phyloP scores from a whole-genome alignment of 2,888 invertebrate species.

The Agrilus mali region DNA sequence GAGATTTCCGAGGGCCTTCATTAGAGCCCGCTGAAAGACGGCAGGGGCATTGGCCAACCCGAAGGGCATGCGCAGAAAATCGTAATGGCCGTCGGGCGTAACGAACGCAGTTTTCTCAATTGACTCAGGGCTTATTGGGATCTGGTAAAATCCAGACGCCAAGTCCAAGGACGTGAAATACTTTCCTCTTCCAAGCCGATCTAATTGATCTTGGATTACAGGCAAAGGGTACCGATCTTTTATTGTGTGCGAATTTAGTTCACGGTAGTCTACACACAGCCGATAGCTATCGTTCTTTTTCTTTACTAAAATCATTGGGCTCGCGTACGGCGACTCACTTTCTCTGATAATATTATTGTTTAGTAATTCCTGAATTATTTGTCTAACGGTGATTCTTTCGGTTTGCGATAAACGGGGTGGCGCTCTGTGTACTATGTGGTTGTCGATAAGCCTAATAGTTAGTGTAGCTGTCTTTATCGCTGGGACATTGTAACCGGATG shows the following conservation, averaged over 20 bases:
- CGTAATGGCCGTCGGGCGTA: too few relatives aligned
- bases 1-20: too few relatives aligned
- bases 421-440: not conserved
- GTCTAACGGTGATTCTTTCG: not conserved
- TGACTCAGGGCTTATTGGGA: not conserved
- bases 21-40: too few relatives aligned
- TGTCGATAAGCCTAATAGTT: not conserved
- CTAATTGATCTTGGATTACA: not conserved
- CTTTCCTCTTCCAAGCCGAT: not conserved
- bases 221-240: not conserved
- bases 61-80: too few relatives aligned
- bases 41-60: too few relatives aligned
- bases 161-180: not conserved
- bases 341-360: too few relatives aligned
- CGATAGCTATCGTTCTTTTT: too few relatives aligned
- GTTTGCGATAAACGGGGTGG: not conserved
- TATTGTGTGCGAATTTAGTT: not conserved
- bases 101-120: not conserved
- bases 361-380: too few relatives aligned
- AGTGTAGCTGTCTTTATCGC: not conserved
- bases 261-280: too few relatives aligned
- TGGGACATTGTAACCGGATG: not conserved
- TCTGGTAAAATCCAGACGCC: slow-evolving; percentile 1
- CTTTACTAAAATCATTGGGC: not conserved
- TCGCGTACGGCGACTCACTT: too few relatives aligned